Conservation (phyloP, 2,113 vertebrate species). For the Cromileptes altivelis region DNA sequence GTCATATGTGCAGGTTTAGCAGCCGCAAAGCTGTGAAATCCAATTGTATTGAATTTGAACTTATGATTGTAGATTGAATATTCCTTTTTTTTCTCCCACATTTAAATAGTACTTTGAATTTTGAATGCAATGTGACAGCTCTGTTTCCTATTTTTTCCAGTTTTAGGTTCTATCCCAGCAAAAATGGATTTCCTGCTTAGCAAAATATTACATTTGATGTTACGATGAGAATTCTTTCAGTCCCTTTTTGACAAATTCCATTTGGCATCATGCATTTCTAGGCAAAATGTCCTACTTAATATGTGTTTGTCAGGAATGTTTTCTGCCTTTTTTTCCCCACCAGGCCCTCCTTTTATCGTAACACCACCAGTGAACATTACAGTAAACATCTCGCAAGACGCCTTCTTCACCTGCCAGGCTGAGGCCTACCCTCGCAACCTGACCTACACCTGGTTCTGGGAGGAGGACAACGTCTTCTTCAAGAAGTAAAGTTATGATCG, state of each 20-base stretch:
- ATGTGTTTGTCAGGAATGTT: background rate
- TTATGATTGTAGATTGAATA: background rate
- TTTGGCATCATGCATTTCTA: background rate
- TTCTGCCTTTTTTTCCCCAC: constrained; percentile 13
- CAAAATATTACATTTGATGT: background rate
- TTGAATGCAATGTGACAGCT: background rate
- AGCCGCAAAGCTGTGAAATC: too few species aligned
- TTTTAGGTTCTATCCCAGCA: background rate
- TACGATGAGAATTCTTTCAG: background rate
- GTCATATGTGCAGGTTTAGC: too few species aligned
- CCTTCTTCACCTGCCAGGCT: constrained; percentile 98
- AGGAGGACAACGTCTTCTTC: constrained; percentile 98
- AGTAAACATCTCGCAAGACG: constrained; percentile 99
- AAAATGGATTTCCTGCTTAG: background rate
- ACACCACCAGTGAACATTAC: constrained; percentile 98
- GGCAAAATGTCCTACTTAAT: background rate
- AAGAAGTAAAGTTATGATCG: constrained; percentile 93
- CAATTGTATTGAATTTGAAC: background rate
- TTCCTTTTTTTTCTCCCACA: background rate
- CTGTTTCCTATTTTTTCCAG: background rate
- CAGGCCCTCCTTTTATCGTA: constrained; percentile 92
- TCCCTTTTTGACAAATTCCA: background rate
- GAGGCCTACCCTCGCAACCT: constrained; percentile 99
- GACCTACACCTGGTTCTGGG: constrained; percentile 99
- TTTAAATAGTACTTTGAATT: background rate